These are phyloP conservation scores for Yponomeuta sedellus DNA, from an alignment of 2,888 invertebrate genomes.

Conservation along the genomic window DNA sequence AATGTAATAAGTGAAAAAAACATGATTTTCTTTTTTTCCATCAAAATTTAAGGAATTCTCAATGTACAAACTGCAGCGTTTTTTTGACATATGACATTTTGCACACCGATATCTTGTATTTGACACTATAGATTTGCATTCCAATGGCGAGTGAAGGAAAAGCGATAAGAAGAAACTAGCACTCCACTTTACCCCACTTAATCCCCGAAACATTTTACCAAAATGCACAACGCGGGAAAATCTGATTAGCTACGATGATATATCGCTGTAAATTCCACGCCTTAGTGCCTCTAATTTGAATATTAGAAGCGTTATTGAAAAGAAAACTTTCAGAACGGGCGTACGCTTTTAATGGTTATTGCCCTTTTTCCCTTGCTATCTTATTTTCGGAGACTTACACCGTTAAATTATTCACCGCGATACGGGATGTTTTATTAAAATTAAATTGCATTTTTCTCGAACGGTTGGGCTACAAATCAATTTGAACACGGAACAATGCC, in stretches of 20 bases:
- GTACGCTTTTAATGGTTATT: conserved; percentile 71
- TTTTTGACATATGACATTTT: too few relatives aligned
- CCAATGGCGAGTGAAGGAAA: not conserved
- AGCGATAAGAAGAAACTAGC: conserved; percentile 2
- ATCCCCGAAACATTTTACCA: conserved; percentile 49
- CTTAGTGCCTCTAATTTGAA: conserved; percentile 72
- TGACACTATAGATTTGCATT: not conserved
- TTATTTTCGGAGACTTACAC: conserved; percentile 35
- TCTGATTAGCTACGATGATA: conserved; percentile 72
- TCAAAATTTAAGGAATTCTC: too few relatives aligned
- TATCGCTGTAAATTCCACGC: conserved; percentile 65
- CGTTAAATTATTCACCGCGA: conserved; percentile 34
- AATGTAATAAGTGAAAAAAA: too few relatives aligned
- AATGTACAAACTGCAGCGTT: too few relatives aligned
- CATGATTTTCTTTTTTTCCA: too few relatives aligned
- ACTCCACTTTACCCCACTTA: conserved; percentile 27
- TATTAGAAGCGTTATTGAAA: conserved; percentile 76
- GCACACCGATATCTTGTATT: not conserved
- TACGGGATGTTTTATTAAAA: conserved; percentile 38
- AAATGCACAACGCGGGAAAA: conserved; percentile 53
- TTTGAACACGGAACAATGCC: conserved; percentile 22
- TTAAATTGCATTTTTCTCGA: conserved; percentile 23
- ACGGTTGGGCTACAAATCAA: conserved; percentile 18
- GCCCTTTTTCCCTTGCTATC: conserved; percentile 48
- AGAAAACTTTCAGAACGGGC: conserved; percentile 67